Percentiles rank a stretch among this genome's conserved stretches.
phyloP scores from a whole-genome alignment of 2,797 vertebrate genomes.

The Chelonia mydas region DNA sequence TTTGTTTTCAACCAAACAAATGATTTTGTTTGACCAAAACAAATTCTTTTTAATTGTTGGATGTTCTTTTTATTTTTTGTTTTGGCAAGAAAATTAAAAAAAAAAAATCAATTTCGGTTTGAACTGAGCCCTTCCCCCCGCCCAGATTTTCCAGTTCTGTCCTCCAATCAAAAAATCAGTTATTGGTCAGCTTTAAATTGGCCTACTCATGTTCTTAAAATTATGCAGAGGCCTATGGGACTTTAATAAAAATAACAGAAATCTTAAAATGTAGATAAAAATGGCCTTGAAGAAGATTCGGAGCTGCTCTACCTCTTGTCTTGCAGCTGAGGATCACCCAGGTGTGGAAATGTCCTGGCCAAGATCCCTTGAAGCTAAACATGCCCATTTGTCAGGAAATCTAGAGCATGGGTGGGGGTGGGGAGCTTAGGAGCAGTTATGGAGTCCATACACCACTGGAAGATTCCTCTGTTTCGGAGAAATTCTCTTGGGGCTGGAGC shows the following conservation, averaged over 20 bases:
- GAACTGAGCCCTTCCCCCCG: accelerated
- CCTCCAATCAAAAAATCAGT: not conserved
- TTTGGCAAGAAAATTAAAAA: not conserved
- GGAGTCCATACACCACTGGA: not conserved
- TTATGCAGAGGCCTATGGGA: not conserved
- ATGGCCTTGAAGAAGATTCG: not conserved
- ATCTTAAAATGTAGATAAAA: not conserved
- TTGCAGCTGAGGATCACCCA: not conserved
- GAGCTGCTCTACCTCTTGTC: not conserved
- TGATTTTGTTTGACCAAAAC: not conserved
- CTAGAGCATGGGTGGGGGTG: not conserved
- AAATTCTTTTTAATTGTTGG: not conserved
- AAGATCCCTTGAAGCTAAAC: not conserved
- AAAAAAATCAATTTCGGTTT: not conserved
- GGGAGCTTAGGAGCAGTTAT: not conserved
- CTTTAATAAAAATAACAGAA: not conserved
- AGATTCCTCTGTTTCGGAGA: not conserved
- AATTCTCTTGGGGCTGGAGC: not conserved
- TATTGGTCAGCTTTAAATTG: not conserved
- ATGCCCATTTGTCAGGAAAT: not conserved
- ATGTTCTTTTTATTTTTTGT: not conserved
- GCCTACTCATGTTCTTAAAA: not conserved
- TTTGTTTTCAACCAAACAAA: not conserved
- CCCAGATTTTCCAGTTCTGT: not conserved
- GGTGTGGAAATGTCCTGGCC: not conserved